These are phyloP conservation scores for Dendrolimus pini DNA, from an alignment of 2,888 invertebrate genomes.

Conservation along the genomic window DNA sequence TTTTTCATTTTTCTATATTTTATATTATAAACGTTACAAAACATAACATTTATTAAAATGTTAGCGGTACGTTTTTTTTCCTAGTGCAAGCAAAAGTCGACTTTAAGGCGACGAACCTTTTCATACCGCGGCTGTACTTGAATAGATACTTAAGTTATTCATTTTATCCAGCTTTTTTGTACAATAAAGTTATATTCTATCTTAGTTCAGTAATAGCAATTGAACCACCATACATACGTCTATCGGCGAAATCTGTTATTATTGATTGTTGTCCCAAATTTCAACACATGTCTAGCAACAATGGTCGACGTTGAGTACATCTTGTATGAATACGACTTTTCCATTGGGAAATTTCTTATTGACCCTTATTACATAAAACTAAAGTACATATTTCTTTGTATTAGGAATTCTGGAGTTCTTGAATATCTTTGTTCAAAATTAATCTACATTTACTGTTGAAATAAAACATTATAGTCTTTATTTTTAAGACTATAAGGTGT, in stretches of 20 bases:
- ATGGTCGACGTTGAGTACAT: constrained; percentile 46
- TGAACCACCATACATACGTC: not conserved
- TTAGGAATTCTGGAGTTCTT: not conserved
- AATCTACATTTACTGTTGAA: not conserved
- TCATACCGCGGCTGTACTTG: too few species aligned
- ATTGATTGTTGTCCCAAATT: constrained; percentile 39
- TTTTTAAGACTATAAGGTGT: not conserved
- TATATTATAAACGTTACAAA: too few species aligned
- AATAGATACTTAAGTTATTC: too few species aligned
- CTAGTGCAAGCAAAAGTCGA: too few species aligned
- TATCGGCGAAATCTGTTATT: constrained; percentile 19
- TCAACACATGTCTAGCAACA: constrained; percentile 67
- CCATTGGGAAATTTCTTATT: not conserved
- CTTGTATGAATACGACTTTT: constrained; percentile 29
- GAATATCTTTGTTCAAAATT: too few species aligned
- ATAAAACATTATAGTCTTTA: not conserved
- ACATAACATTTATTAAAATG: too few species aligned
- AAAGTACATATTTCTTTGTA: constrained; percentile 8
- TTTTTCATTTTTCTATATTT: too few species aligned
- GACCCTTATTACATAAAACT: not conserved
- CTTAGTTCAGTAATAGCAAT: not conserved
- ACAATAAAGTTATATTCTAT: too few species aligned
- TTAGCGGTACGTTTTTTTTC: too few species aligned
- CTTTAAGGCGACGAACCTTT: too few species aligned
- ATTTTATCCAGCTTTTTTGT: too few species aligned